Percentiles rank a stretch among this genome's conserved stretches.
These are phyloP conservation scores for Apocheima hispidaria DNA, from an alignment of 2,888 invertebrate genomes.

Conservation along the genomic window DNA sequence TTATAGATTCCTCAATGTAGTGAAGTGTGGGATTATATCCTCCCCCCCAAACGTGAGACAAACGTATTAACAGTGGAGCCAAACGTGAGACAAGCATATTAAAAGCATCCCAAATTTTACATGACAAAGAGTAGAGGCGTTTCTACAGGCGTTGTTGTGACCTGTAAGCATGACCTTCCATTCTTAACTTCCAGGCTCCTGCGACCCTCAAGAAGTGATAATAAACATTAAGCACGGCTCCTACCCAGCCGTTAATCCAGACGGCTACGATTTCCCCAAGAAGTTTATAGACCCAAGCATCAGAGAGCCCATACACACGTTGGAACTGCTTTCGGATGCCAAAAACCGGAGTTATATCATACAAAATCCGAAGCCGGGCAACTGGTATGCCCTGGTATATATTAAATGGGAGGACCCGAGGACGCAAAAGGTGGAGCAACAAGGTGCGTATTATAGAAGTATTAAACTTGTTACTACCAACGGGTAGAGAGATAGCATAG, in stretches of 20 bases:
- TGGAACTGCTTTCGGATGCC: constrained; percentile 88
- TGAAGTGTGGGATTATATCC: no score
- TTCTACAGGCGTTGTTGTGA: no score
- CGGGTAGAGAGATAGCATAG: no score
- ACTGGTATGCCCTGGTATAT: constrained; percentile 93
- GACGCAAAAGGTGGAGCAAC: constrained; percentile 89
- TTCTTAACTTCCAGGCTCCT: constrained; percentile 78
- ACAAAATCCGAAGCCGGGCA: constrained; percentile 89
- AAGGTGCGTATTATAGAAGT: constrained; percentile 84
- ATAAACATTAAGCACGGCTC: constrained; percentile 92
- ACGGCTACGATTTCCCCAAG: constrained; percentile 91
- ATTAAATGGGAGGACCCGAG: constrained; percentile 92
- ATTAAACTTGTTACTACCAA: no score
- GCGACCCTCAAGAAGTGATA: constrained; percentile 87
- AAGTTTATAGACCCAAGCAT: constrained; percentile 83
- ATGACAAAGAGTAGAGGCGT: no score
- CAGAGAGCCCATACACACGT: constrained; percentile 80
- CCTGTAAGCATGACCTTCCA: neutral
- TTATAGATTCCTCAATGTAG: no score
- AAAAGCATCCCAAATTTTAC: no score
- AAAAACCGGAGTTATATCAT: constrained; percentile 86
- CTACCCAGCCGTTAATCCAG: constrained; percentile 93
- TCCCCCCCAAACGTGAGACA: no score
- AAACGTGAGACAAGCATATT: no score
- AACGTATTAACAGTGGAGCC: no score